phyloP scores from a whole-genome alignment of 2,797 vertebrate genomes.

The Otus scops region DNA sequence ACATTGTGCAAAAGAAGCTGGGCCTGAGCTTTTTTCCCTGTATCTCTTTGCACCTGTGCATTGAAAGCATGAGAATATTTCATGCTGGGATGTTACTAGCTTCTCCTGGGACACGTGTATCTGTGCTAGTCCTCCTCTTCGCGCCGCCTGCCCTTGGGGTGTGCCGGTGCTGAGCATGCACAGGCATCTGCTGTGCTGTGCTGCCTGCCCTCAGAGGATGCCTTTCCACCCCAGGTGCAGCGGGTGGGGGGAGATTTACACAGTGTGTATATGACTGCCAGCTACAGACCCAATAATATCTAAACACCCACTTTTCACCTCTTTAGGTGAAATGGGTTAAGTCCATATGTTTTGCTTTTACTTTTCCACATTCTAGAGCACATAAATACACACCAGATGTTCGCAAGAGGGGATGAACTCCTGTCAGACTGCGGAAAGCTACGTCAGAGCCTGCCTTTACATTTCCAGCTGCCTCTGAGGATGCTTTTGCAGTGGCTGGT shows the following conservation, averaged over 20 bases:
- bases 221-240: not conserved
- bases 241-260: not conserved
- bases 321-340: slow-evolving; percentile 11
- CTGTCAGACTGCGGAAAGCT: not conserved
- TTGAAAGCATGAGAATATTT: not conserved
- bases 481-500: not conserved
- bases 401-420: not conserved
- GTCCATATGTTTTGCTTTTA: not conserved
- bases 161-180: not conserved
- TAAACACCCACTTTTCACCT: slow-evolving; percentile 59
- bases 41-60: not conserved
- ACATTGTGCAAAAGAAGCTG: not conserved
- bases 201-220: not conserved
- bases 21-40: not conserved
- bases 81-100: not conserved
- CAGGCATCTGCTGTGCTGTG: not conserved
- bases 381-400: slow-evolving; percentile 47
- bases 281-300: slow-evolving; percentile 19
- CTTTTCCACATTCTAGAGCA: not conserved
- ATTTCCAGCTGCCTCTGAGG: not conserved
- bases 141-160: rapidly evolving
- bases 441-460: not conserved
- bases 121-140: not conserved
- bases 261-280: not conserved
- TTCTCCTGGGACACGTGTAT: rapidly evolving